Base-by-base conservation (phyloP, 1,140 invertebrate genomes). In the Pemphigus obesinymphae region DNA sequence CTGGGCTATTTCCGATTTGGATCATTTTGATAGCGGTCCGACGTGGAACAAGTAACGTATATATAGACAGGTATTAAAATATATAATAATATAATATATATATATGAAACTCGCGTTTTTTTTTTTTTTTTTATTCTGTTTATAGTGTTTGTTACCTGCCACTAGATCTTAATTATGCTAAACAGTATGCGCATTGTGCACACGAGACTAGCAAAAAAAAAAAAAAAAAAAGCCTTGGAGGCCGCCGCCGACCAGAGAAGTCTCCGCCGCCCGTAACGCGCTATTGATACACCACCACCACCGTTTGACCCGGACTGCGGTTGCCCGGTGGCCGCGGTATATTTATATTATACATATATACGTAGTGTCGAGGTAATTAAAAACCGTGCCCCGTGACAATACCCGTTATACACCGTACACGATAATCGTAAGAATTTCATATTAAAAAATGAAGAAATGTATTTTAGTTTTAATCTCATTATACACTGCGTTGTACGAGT, bases 101-200 rank as follows among this genome's bases (percentile, higher is more conserved):
- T 40, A 68, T 20, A 70, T 17, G n/a, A n/a, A n/a, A n/a, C n/a
- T n/a, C n/a, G n/a, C n/a, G n/a, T 40, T n/a, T 23, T n/a, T 23
- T 66, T 37, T n/a, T 20, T 63, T 37, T 2, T n/a, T 26, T 37
- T 29, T 31, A 6, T 55, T 15, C 13, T 26, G 10, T 17, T 68
- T 37, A 37, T 23, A 13, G n/a, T 26, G 66, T 66, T 66, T 37
- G 37, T 15, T 13, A 15, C n/a, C 37, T 23, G 37, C 63, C n/a
- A 70, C 66, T 26, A 70, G 66, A 70, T 70, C 66, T 70, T 70
- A 70, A 70, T 70, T 70, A 70, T 70, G 66, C 66, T 70, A 70
- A 70, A 43, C 66, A 70, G 66, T 26, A 3, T 23, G 7, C 23
- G 66, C n/a, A 37, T 37, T 66, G 63, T 43, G 37, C n/a, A 70